Conservation (phyloP, 2,113 vertebrate genomes). For the Spermophilus dauricus region DNA sequence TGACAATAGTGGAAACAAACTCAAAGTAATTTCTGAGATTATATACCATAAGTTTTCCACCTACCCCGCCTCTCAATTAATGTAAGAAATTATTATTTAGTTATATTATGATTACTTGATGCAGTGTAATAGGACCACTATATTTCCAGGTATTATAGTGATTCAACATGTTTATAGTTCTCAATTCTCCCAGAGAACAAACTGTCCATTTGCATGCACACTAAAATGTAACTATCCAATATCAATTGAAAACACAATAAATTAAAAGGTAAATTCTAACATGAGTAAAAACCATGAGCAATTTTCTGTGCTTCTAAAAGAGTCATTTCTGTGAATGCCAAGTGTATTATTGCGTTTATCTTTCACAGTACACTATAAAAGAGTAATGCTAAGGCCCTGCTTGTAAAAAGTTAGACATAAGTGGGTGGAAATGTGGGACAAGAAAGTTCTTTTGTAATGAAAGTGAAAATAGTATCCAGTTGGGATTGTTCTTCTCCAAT, state of each 20-base stretch:
- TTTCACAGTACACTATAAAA: neutral
- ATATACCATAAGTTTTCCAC: neutral
- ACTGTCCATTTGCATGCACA: slow-evolving; percentile 1
- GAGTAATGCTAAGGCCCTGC: neutral
- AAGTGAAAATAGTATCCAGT: neutral
- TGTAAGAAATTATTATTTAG: neutral
- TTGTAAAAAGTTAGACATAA: neutral
- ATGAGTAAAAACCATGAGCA: neutral
- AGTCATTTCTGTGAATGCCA: neutral
- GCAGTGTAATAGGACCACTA: neutral
- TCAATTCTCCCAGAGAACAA: slow-evolving; percentile 4
- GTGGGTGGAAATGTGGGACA: slow-evolving; percentile 30
- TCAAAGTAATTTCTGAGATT: neutral
- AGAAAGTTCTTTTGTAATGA: neutral
- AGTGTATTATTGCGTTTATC: neutral
- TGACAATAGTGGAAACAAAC: neutral
- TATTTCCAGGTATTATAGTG: neutral
- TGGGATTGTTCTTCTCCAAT: neutral
- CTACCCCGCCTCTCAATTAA: neutral
- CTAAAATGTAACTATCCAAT: slow-evolving; percentile 18
- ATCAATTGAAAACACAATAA: slow-evolving; percentile 43
- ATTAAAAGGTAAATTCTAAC: neutral
- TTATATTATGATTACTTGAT: slow-evolving; percentile 29
- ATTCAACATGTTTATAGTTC: slow-evolving; percentile 6
- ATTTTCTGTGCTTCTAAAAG: slow-evolving; percentile 35